These are phyloP conservation scores for Myiagra hebetior DNA, from an alignment of 2,113 vertebrate genomes.

Conservation along the genomic window DNA sequence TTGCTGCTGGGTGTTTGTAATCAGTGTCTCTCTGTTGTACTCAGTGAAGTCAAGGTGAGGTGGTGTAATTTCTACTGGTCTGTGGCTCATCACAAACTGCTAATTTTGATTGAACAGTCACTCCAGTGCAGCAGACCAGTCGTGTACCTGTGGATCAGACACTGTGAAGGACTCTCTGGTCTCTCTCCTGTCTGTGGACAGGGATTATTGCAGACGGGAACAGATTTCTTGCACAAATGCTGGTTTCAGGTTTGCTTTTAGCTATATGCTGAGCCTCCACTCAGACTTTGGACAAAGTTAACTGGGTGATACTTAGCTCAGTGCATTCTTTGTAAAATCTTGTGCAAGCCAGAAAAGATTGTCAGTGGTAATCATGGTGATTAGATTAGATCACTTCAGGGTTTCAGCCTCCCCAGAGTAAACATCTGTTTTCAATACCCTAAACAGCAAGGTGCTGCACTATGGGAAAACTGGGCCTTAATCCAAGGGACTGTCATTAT, in stretches of 20 bases:
- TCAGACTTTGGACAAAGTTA: neutral
- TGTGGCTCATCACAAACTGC: neutral
- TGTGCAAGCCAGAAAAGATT: neutral
- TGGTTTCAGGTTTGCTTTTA: neutral
- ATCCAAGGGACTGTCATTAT: neutral
- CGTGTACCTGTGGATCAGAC: neutral
- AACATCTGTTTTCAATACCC: constrained; percentile 28
- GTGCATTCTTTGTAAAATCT: constrained; percentile 4
- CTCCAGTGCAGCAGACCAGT: neutral
- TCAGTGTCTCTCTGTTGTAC: neutral
- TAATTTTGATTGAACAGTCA: neutral
- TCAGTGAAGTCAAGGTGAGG: neutral
- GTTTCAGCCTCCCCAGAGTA: constrained; percentile 1
- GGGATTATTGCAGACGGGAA: neutral
- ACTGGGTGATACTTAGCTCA: neutral
- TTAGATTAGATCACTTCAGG: constrained; percentile 27
- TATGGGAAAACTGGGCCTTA: constrained; percentile 3
- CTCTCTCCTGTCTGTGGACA: neutral
- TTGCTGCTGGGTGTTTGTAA: neutral
- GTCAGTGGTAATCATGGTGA: neutral
- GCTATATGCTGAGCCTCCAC: neutral
- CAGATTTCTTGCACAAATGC: neutral
- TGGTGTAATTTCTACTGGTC: neutral
- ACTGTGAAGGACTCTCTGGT: neutral
- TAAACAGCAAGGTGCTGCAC: constrained; percentile 12